phyloP scores from a whole-genome alignment of 2,797 vertebrate genomes.

The Rhinophrynus dorsalis region DNA sequence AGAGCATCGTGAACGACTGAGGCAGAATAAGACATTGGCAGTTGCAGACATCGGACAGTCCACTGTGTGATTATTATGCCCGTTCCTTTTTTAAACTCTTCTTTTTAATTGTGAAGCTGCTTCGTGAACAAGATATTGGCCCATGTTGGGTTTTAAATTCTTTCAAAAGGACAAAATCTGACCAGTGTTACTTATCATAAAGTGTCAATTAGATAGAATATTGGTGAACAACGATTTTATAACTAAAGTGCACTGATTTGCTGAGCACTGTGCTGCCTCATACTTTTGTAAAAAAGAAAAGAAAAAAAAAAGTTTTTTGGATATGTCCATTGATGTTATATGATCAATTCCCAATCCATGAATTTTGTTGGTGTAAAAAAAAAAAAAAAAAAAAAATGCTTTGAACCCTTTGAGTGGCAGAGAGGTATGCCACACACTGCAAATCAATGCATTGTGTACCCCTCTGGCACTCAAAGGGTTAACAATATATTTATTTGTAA shows the following conservation, averaged over 20 bases:
- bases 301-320: constrained; percentile 26
- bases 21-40: too few relatives aligned
- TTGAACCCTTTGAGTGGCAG: too few relatives aligned
- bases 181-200: constrained; percentile 65
- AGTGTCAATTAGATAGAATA: constrained; percentile 62
- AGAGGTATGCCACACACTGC: too few relatives aligned
- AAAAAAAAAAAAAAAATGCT: background rate
- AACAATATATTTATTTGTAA: too few relatives aligned
- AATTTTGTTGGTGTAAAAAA: constrained; percentile 74
- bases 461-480: too few relatives aligned
- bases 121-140: constrained; percentile 72
- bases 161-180: constrained; percentile 65
- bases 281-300: constrained; percentile 31
- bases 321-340: constrained; percentile 52
- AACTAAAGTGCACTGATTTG: constrained; percentile 65
- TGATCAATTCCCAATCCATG: constrained; percentile 66
- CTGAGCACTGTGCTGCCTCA: constrained; percentile 63
- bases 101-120: constrained; percentile 71
- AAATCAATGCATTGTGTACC: too few relatives aligned
- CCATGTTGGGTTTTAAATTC: constrained; percentile 77
- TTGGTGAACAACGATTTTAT: constrained; percentile 64
- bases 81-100: constrained; percentile 53
- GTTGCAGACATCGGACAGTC: too few relatives aligned
- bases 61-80: too few relatives aligned
- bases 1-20: too few relatives aligned